Evolutionary conservation across 2,888 invertebrate species (phyloP).

Genomic region (Sminthurides aquaticus): DNA sequence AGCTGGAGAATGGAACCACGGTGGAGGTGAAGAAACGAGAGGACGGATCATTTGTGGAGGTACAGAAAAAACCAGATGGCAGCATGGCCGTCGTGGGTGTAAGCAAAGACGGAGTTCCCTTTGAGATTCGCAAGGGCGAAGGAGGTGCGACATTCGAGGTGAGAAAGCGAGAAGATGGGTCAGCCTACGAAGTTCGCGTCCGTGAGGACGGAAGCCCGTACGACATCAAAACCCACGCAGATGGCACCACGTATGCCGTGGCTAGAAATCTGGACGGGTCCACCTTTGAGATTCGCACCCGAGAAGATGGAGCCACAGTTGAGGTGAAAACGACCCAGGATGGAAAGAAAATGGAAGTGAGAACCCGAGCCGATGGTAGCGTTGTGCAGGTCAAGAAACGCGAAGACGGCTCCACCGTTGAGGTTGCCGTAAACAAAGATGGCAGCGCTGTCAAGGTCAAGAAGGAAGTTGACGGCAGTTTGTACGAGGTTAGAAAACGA

Average conservation of each 20-base stretch:
- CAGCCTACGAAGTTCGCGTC: background rate
- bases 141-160: background rate
- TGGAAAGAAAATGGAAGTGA: slow-evolving; percentile 8
- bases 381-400: background rate
- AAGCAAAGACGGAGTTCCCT: background rate
- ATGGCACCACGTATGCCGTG: slow-evolving; percentile 7
- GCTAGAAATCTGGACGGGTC: background rate
- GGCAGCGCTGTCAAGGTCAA: background rate
- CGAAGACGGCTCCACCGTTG: background rate
- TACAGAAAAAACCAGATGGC: slow-evolving; percentile 8
- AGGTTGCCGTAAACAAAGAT: slow-evolving; percentile 11
- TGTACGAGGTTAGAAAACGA: background rate
- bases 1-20: background rate
- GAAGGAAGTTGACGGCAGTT: slow-evolving; percentile 9
- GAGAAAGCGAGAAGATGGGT: background rate
- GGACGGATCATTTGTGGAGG: slow-evolving; percentile 3
- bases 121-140: background rate
- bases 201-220: slow-evolving; percentile 9
- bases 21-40: background rate
- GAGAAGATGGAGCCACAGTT: slow-evolving; percentile 5
- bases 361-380: slow-evolving; percentile 8
- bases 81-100: background rate
- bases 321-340: slow-evolving; percentile 1
- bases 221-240: background rate
- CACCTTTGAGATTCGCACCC: background rate